Percentiles rank a stretch among this genome's conserved stretches.
These are phyloP conservation scores for Penaeus chinensis DNA, from an alignment of 1,140 invertebrate genomes.

Conservation along the genomic window DNA sequence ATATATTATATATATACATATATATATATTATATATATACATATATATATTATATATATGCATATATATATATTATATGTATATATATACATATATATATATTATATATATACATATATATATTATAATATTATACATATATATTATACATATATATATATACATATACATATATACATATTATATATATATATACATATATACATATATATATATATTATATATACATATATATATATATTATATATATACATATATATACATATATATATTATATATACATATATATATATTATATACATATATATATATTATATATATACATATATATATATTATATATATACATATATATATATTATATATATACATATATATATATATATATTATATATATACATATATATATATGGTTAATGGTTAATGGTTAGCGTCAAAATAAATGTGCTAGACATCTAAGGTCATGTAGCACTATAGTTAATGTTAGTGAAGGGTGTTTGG, in stretches of 20 bases:
- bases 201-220: conserved; percentile 26
- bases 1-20: not conserved
- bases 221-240: not conserved
- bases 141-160: conserved; percentile 41
- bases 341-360: too few species aligned
- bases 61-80: conserved; percentile 3
- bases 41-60: conserved; percentile 38
- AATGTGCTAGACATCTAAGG: not conserved
- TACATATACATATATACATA: conserved; percentile 30
- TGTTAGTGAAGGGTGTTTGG: too few species aligned
- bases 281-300: not conserved
- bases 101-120: conserved; percentile 27
- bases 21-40: not conserved
- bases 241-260: not conserved
- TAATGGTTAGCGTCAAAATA: not conserved
- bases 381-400: too few species aligned
- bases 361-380: too few species aligned
- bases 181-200: conserved; percentile 4
- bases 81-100: conserved; percentile 15
- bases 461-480: too few species aligned
- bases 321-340: too few species aligned
- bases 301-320: not conserved
- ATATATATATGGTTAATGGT: not conserved
- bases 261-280: conserved; percentile 14
- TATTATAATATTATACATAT: conserved; percentile 33